A percentile compares a stretch with the other conserved stretches of the same genome.
Evolutionary conservation across 2,888 invertebrate species (phyloP).

Genomic region (Cryptocephalus moraei): DNA sequence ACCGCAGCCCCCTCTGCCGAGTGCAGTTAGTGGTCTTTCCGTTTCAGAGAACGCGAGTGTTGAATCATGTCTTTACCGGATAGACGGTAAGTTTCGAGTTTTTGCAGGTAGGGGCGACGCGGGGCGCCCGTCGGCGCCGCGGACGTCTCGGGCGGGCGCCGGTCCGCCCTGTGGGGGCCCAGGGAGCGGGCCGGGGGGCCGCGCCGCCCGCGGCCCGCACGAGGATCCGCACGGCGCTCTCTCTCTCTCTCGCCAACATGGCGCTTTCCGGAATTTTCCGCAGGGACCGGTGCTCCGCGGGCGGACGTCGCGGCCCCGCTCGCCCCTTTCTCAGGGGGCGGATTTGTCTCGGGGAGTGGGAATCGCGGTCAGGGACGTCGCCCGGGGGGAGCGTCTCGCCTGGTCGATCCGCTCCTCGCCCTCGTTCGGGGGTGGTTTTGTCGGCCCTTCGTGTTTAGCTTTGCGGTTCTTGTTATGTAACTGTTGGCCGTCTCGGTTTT

Average conservation of each 20-base stretch:
- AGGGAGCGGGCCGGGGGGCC: not conserved
- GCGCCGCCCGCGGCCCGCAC: not conserved
- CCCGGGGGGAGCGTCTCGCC: no score
- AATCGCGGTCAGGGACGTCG: no score
- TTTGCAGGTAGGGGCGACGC: conserved; percentile 9
- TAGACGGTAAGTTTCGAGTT: conserved; percentile 61
- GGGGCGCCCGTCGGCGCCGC: not conserved
- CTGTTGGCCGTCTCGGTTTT: no score
- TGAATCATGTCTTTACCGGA: conserved; percentile 74
- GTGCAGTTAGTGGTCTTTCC: conserved; percentile 44
- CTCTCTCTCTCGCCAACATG: conserved; percentile 1
- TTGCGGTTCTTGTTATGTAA: no score
- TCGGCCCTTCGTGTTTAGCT: no score
- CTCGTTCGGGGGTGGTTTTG: no score
- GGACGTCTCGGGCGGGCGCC: not conserved
- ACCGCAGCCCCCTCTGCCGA: conserved; percentile 21
- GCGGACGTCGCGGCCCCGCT: no score
- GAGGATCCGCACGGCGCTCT: not conserved
- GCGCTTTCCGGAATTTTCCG: not conserved
- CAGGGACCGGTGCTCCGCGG: not conserved
- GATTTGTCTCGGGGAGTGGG: no score
- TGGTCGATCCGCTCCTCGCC: no score
- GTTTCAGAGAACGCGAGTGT: conserved; percentile 63
- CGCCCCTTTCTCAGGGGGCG: no score
- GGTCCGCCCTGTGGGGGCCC: not conserved